Evolutionary conservation across 2,797 vertebrate genomes (phyloP), one percentile per base, ranked within the genome.

Genomic region (Myiotriccus ornatus): DNA sequence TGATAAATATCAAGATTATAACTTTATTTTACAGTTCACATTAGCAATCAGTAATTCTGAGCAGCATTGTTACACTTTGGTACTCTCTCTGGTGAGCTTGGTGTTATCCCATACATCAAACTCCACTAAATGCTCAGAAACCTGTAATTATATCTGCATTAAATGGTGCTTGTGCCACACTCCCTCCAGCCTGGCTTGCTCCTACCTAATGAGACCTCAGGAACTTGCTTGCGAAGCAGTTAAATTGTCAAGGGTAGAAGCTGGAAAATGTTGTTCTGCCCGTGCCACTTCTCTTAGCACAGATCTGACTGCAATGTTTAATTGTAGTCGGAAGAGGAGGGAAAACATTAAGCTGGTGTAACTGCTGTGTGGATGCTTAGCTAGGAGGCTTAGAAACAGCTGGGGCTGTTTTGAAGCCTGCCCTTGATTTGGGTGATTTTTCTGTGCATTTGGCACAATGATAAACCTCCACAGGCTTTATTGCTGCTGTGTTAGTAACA

Each of bases 181-280:
- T 88, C 18, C 69, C 60, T 92, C 52, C 69, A 41, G 60, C 75
- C 32, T 47, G 62, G 35, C 37, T 43, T 84, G 24, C 23, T 63
- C 24, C 62, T 68, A 41, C 24, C 62, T 68, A 41, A 41, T 86
- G 67, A 39, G 44, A 91, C 62, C 83, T 79, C 17, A 59, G 92
- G 63, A 76, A 56, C 77, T 82, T 0, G 2, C 74, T 92, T 64
- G 59, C 77, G 10, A 76, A 79, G 88, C 1, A 7, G 47, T 86
- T 76, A 81, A 84, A 75, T 8, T 73, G 69, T 82, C 59, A 78
- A 15, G 53, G 59, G 44, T 59, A 60, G 63, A 52, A 95, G 47
- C 83, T 91, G 92, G 83, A 70, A 84, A 88, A 78, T 56, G 71
- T 41, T 69, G 74, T 91, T 89, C 74, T 90, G 59, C 86, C 34